Percentiles rank a stretch among this genome's conserved stretches.
phyloP scores from a whole-genome alignment of 2,113 vertebrate species.

The Sitta europaea region DNA sequence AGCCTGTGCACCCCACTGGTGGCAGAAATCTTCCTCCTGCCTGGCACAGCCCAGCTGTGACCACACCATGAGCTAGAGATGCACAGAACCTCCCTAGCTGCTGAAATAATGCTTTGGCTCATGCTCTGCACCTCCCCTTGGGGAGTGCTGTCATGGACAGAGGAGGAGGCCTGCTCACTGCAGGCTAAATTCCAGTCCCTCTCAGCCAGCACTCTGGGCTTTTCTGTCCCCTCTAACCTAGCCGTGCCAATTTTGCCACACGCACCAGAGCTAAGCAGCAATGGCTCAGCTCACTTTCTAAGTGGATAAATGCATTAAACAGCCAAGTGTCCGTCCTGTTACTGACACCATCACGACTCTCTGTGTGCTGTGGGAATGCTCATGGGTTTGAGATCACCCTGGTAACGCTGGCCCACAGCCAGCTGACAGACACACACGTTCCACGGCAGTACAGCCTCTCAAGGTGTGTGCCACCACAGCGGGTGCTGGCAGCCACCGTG shows the following conservation, averaged over 20 bases:
- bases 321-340: accelerated
- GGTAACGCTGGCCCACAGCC: accelerated
- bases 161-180: background rate
- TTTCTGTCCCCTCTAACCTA: background rate
- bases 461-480: accelerated
- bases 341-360: accelerated
- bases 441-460: background rate
- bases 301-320: background rate
- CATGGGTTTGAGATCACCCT: accelerated
- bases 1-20: background rate
- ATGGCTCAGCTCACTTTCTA: background rate
- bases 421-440: accelerated
- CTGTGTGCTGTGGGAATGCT: accelerated
- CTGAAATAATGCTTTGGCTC: accelerated
- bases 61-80: accelerated
- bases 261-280: background rate
- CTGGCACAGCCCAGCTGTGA: accelerated
- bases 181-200: background rate
- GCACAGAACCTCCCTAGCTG: background rate
- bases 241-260: accelerated
- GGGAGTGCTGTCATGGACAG: accelerated
- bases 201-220: accelerated
- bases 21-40: background rate
- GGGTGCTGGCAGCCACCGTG: accelerated
- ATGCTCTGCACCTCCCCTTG: accelerated